Conservation (phyloP, 2,797 vertebrate genomes). For the Acanthopagrus latus region DNA sequence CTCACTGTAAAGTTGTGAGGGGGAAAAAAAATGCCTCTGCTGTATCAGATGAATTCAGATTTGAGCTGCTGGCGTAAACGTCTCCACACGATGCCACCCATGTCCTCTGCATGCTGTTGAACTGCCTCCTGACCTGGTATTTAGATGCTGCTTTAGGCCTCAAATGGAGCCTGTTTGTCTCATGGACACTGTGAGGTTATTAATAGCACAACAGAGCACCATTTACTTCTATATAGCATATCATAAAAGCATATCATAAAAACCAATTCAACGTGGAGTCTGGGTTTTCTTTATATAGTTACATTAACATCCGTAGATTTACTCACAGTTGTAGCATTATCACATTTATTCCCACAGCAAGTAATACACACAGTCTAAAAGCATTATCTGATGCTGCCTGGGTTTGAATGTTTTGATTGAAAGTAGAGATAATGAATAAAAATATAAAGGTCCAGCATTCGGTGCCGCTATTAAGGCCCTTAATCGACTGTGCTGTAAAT, state of each 20-base stretch:
- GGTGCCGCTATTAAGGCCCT: neutral
- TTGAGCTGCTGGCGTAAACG: slow-evolving; percentile 64
- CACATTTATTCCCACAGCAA: neutral
- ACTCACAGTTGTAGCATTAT: neutral
- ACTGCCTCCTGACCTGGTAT: slow-evolving; percentile 51
- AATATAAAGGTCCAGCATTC: neutral
- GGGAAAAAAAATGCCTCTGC: neutral
- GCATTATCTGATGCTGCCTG: neutral
- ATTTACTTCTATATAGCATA: slow-evolving; percentile 19
- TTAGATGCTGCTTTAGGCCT: slow-evolving; percentile 66
- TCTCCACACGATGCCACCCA: slow-evolving; percentile 28
- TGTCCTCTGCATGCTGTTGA: slow-evolving; percentile 64
- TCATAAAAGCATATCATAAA: slow-evolving; percentile 35
- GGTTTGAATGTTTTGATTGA: neutral
- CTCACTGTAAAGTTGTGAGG: neutral
- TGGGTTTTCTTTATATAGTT: neutral
- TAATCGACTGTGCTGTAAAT: too few relatives aligned
- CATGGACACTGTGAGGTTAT: slow-evolving; percentile 33
- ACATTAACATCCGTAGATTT: neutral
- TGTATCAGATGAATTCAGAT: slow-evolving; percentile 45
- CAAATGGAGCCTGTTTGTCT: slow-evolving; percentile 74
- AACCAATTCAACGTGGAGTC: neutral
- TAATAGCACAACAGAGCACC: slow-evolving; percentile 5
- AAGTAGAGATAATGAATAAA: neutral
- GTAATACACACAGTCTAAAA: neutral